Evolutionary conservation across 2,113 vertebrate species (phyloP).

Genomic region (Corythornis cristatus): DNA sequence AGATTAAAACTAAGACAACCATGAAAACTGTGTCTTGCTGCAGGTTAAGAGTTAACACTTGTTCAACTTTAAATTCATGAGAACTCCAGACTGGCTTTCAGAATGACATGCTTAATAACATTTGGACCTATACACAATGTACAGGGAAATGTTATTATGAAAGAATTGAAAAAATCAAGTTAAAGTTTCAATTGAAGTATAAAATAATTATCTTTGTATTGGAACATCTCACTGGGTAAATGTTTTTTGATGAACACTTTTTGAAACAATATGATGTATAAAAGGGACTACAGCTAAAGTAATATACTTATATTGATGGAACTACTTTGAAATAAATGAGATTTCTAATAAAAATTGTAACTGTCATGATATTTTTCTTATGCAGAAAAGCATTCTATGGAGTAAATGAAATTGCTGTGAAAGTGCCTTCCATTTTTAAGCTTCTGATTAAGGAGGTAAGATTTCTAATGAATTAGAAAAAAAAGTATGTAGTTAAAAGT

Average conservation of each 20-base stretch:
- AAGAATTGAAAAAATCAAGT: not conserved
- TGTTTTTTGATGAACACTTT: not conserved
- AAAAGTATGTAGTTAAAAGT: accelerated
- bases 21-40: not conserved
- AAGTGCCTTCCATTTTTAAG: constrained; percentile 99
- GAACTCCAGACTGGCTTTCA: not conserved
- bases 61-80: not conserved
- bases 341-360: not conserved
- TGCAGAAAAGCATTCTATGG: constrained; percentile 93
- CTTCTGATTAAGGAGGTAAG: constrained; percentile 98
- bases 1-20: not conserved
- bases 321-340: not conserved
- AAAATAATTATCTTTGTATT: not conserved
- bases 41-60: not conserved
- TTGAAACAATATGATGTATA: not conserved
- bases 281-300: not conserved
- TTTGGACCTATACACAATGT: not conserved
- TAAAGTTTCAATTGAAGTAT: not conserved
- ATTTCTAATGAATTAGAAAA: not conserved
- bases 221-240: not conserved
- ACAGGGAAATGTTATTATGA: not conserved
- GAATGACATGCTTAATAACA: not conserved
- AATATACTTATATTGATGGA: not conserved
- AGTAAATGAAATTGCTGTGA: constrained; percentile 96
- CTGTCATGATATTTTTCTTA: not conserved